Base-by-base conservation (phyloP, 2,888 invertebrate species). In the Drosophila tanythrix region DNA sequence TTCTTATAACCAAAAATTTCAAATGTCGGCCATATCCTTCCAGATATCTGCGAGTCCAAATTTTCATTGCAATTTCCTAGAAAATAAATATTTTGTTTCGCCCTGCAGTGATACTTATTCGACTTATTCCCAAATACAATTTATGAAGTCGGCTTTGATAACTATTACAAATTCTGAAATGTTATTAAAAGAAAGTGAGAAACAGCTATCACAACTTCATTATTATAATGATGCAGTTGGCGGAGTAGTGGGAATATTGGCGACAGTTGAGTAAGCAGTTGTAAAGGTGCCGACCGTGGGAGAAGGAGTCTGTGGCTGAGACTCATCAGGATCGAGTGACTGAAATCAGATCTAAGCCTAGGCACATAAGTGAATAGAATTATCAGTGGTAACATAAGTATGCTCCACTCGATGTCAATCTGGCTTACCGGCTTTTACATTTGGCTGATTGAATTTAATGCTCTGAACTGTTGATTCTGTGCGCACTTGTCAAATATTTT, bases 391-490 rank as follows among this genome's bases (percentile, higher is more conserved):
- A 13, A 10, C 7, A 1, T 15, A 2, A 18, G 4, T 33, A 25
- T 29, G 29, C 58, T 48, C 62, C 7, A 46, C 2, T 15, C 13
- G 15, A 21, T 6, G 2, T 15, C 21, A 2, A 31, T 31, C 25
- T 38, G 27, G 21, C 85, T 84, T 88, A 88, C 89, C 81, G 64
- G 76, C 56, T 81, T 67, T 88, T 86, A 82, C 82, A 33, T 55
- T 70, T 38, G 38, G 27, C 43, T 70, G 43, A 18, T 57, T 61
- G 31, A 53, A 51, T 88, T 79, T 88, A 85, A 89, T 70, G 51
- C 75, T 35, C 61, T 13, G 31, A 27, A 29, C 48, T 55, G 27
- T 33, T 27, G 31, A n/a, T 55, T 27, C 8, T 56, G 31, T 48
- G 31, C 35, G 61, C 35, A 40, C 62, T 71, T 81, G 60, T 74